Evolutionary conservation across 2,888 invertebrate species (phyloP).

Genomic region (Agrochola lota): DNA sequence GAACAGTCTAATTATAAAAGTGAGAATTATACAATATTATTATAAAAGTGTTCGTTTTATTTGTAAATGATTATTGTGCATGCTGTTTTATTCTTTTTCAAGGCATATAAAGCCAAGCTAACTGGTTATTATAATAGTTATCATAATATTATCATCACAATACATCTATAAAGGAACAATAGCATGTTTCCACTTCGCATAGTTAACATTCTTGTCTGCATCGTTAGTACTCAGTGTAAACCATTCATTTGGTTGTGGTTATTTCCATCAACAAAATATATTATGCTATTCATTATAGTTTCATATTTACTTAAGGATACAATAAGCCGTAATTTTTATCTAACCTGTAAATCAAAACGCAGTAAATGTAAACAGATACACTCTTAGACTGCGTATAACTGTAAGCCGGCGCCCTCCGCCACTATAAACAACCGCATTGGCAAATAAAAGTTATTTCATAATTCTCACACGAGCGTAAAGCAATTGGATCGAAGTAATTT

Average conservation of each 20-base stretch:
- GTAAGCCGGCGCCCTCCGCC: slow-evolving; percentile 58
- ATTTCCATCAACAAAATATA: slow-evolving; percentile 25
- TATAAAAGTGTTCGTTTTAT: slow-evolving; percentile 40
- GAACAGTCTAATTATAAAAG: slow-evolving; percentile 5
- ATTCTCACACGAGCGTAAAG: slow-evolving; percentile 89
- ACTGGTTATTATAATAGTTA: slow-evolving; percentile 42
- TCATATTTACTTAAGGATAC: slow-evolving; percentile 46
- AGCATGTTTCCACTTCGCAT: slow-evolving; percentile 49
- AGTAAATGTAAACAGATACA: slow-evolving; percentile 60
- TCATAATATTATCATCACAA: slow-evolving; percentile 43
- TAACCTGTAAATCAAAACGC: slow-evolving; percentile 49
- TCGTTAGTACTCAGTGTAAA: slow-evolving; percentile 55
- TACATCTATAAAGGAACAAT: slow-evolving; percentile 48
- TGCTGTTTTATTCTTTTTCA: slow-evolving; percentile 33
- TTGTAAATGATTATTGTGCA: slow-evolving; percentile 18
- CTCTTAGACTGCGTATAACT: slow-evolving; percentile 52
- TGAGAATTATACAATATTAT: background rate
- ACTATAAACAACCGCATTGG: slow-evolving; percentile 83
- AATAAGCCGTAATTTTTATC: slow-evolving; percentile 51
- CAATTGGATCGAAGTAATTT: slow-evolving; percentile 89
- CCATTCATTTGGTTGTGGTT: slow-evolving; percentile 39
- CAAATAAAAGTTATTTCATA: slow-evolving; percentile 85
- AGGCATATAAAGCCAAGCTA: slow-evolving; percentile 36
- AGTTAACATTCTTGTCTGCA: slow-evolving; percentile 47
- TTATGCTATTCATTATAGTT: slow-evolving; percentile 17